Evolutionary conservation across 37 sponge, comb jelly and placozoan species (phyloP).

Genomic region (Lycopodina hypogea): DNA sequence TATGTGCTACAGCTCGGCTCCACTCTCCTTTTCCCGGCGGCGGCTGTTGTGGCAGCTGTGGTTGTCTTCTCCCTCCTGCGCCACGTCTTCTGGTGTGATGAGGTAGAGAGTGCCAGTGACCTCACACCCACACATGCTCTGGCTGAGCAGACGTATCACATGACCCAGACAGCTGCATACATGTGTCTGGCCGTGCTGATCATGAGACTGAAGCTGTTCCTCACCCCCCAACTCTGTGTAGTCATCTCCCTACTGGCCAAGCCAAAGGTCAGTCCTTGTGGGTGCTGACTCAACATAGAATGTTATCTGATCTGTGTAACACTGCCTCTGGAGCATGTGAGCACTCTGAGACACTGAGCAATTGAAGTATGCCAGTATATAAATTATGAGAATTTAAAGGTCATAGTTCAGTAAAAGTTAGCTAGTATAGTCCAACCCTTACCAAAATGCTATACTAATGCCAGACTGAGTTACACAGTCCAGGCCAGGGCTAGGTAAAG

Average conservation of each 20-base stretch:
- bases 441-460: no score
- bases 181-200: slow-evolving; percentile 76
- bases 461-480: no score
- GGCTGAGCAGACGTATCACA: slow-evolving; percentile 51
- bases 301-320: no score
- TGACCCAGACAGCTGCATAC: slow-evolving; percentile 68
- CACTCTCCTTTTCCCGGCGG: slow-evolving; percentile 69
- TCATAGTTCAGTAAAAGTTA: no score
- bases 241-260: slow-evolving; percentile 45
- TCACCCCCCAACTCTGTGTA: slow-evolving; percentile 81
- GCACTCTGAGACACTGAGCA: no score
- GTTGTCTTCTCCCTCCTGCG: slow-evolving; percentile 1
- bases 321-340: no score
- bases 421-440: no score
- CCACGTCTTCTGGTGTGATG: slow-evolving; percentile 1
- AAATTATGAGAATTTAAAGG: no score
- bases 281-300: no score
- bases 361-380: no score
- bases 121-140: neutral
- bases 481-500: no score
- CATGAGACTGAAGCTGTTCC: slow-evolving; percentile 94
- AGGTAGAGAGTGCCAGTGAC: neutral
- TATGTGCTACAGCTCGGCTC: slow-evolving; percentile 25
- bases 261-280: slow-evolving; percentile 21
- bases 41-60: slow-evolving; percentile 6